Conservation (phyloP, 2,797 vertebrate genomes). For the Coracias cyanogaster region DNA sequence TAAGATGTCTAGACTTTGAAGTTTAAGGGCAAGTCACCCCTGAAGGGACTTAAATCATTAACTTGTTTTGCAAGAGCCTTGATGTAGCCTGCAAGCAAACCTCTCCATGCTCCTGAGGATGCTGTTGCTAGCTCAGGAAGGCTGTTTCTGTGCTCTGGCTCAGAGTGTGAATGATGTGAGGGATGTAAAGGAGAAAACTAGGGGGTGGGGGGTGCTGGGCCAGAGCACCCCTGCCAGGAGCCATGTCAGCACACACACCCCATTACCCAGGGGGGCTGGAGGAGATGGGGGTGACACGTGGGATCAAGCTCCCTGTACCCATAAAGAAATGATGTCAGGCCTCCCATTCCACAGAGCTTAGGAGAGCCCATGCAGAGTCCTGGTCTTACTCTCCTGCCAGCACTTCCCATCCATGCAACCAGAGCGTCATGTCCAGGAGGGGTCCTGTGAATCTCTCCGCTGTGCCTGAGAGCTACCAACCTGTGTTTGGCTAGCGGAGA, state of each 20-base stretch:
- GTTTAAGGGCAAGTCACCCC: constrained; percentile 25
- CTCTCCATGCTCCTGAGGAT: neutral
- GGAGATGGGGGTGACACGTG: accelerated
- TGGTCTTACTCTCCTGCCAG: neutral
- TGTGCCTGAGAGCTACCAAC: accelerated
- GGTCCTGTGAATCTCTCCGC: neutral
- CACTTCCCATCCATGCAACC: neutral
- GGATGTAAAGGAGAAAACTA: neutral
- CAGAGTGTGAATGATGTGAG: accelerated
- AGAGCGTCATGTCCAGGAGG: accelerated
- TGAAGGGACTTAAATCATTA: constrained; percentile 44
- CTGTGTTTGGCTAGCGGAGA: neutral
- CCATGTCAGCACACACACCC: accelerated
- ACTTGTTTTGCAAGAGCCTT: constrained; percentile 26
- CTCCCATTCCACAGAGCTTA: neutral
- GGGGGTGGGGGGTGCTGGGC: neutral
- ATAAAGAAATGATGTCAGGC: neutral
- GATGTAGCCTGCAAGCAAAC: neutral
- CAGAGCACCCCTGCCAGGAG: neutral
- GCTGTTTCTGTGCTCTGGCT: neutral
- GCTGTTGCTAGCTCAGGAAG: neutral
- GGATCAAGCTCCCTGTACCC: neutral
- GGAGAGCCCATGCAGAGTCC: neutral
- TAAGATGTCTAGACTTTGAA: neutral
- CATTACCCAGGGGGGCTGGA: neutral